These are phyloP conservation scores for Oopsacas minuta DNA, from an alignment of 37 sponge, comb jelly and placozoan genomes.

Conservation along the genomic window DNA sequence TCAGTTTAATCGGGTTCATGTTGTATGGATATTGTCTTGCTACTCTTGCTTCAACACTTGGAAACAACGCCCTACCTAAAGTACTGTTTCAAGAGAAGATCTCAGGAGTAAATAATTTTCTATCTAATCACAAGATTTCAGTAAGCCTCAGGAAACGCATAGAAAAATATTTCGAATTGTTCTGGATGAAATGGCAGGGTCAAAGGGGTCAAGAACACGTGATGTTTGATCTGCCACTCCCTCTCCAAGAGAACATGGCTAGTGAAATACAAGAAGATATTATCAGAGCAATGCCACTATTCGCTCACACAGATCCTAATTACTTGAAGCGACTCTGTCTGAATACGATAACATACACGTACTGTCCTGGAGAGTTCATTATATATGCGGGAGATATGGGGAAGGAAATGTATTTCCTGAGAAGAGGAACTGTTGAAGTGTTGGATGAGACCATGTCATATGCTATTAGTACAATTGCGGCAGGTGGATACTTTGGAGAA, in stretches of 20 bases:
- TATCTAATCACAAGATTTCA: slow-evolving; percentile 37
- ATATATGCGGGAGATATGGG: slow-evolving; percentile 61
- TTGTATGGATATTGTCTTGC: slow-evolving; percentile 64
- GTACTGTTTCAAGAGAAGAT: slow-evolving; percentile 55
- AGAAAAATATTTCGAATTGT: slow-evolving; percentile 44
- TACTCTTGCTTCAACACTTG: slow-evolving; percentile 46
- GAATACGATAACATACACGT: slow-evolving; percentile 32
- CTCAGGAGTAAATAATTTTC: slow-evolving; percentile 53
- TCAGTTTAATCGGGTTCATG: slow-evolving; percentile 42
- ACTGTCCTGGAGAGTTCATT: slow-evolving; percentile 51
- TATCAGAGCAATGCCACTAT: slow-evolving; percentile 27
- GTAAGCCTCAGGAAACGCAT: slow-evolving; percentile 38
- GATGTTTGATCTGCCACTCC: slow-evolving; percentile 44
- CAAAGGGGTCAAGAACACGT: slow-evolving; percentile 36
- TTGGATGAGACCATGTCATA: slow-evolving; percentile 48
- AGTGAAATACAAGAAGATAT: slow-evolving; percentile 31
- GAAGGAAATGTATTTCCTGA: slow-evolving; percentile 57
- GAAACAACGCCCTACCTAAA: slow-evolving; percentile 38
- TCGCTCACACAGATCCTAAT: slow-evolving; percentile 20
- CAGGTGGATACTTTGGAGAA: slow-evolving; percentile 63
- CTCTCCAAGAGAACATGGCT: slow-evolving; percentile 38
- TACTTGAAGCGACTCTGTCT: slow-evolving; percentile 36
- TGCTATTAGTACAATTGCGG: slow-evolving; percentile 31
- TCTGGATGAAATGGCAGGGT: slow-evolving; percentile 52
- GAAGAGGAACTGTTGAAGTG: slow-evolving; percentile 57